Percentiles rank a stretch among this genome's conserved stretches.
Conservation (phyloP, 2,113 vertebrate genomes). For the Meles meles region DNA sequence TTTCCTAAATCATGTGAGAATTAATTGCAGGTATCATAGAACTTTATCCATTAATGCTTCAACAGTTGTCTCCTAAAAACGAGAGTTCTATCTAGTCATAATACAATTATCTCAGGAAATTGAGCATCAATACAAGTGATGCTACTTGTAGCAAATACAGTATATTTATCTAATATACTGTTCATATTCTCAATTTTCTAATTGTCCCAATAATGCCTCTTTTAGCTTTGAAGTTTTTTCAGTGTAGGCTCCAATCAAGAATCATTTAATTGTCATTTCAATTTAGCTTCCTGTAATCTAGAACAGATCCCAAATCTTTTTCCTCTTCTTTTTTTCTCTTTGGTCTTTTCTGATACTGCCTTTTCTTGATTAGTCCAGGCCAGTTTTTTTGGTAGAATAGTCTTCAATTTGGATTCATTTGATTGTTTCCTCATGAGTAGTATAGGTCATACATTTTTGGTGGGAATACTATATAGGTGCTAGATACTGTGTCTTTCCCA, state of each 20-base stretch:
- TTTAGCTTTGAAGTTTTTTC: background rate
- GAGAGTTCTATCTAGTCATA: background rate
- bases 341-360: background rate
- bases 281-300: background rate
- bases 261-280: background rate
- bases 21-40: background rate
- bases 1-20: background rate
- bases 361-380: background rate
- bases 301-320: background rate
- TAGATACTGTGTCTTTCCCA: background rate
- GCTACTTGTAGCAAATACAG: background rate
- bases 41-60: background rate
- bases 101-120: background rate
- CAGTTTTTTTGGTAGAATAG: background rate
- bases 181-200: background rate
- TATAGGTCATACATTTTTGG: background rate
- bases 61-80: background rate
- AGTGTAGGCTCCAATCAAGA: background rate
- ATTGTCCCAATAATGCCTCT: background rate
- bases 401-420: background rate
- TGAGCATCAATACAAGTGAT: background rate
- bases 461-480: background rate
- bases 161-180: background rate
- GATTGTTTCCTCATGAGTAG: background rate
- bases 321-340: background rate